Base-by-base conservation (phyloP, 2,113 vertebrate genomes). In the Trematocara stigmaticum region DNA sequence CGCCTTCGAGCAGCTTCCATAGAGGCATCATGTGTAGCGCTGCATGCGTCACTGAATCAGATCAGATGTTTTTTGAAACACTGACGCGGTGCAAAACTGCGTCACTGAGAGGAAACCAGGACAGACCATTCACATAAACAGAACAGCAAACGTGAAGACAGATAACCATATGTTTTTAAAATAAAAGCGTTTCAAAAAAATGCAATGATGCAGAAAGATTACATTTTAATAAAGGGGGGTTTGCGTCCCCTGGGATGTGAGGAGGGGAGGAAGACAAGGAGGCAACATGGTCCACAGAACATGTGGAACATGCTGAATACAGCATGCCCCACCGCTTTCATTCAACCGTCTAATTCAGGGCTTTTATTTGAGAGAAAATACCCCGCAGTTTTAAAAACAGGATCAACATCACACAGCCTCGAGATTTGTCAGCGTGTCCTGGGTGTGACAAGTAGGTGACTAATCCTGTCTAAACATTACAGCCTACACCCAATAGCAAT, bases 381-480 rank as follows among this genome's bases (percentile, higher is more conserved):
- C 26, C 84, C 69, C 51, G 55, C 81, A 35, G 10, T 53, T 83
- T 74, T n/a, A 66, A 66, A 71, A 40, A 76, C 69, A 20, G 51
- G 84, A 76, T 69, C 71, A 61, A 81, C 52, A 87, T 81, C 66
- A 35, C 61, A 31, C 83, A 66, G 91, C 86, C 81, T 86, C 59
- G 45, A 91, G 83, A 88, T 91, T 51, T 89, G 88, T 83, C 82
- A 12, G 85, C 80, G 83, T 89, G 89, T 91, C 85, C 89, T 91
- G 94, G 90, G 94, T 88, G 93, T 93, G 94, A 94, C 91, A 6
- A 84, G 47, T 79, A 87, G 56, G 82, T 93, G 92, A 92, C 92
- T 95, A 95, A 96, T 95, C 84, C 92, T 92, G 83, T 92, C 83
- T 93, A 95, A 95, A 94, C 93, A 94, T 84, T 71, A 78, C 87